Evolutionary conservation across 2,113 vertebrate genomes (phyloP).

Genomic region (Raja brachyura): DNA sequence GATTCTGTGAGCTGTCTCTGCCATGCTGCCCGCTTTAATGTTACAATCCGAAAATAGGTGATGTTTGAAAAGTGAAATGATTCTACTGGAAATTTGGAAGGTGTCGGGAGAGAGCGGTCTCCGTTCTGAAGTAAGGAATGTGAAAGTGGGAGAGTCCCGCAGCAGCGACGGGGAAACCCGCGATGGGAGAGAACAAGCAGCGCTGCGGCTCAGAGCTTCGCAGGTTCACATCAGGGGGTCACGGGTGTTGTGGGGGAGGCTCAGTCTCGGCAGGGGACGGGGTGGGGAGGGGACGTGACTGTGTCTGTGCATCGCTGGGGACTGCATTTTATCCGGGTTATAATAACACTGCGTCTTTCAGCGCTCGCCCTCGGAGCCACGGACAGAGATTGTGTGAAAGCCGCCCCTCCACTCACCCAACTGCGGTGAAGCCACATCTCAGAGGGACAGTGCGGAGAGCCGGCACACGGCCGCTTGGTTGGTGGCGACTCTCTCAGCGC

Average conservation of each 20-base stretch:
- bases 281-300: neutral
- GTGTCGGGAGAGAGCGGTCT: neutral
- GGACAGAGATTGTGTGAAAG: no score
- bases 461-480: neutral
- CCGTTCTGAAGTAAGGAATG: neutral
- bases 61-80: neutral
- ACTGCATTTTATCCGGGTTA: neutral
- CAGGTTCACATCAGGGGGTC: neutral
- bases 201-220: neutral
- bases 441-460: neutral
- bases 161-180: neutral
- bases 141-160: neutral
- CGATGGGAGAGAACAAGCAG: neutral
- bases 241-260: neutral
- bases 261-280: no score
- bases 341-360: neutral
- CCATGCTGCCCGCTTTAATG: neutral
- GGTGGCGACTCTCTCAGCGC: no score
- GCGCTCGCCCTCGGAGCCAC: neutral
- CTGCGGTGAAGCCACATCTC: neutral
- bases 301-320: neutral
- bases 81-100: neutral
- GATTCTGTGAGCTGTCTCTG: neutral
- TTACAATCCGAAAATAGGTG: neutral
- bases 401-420: no score